Base-by-base conservation (phyloP, 2,888 invertebrate species). In the Acanthosepion lycidas region DNA sequence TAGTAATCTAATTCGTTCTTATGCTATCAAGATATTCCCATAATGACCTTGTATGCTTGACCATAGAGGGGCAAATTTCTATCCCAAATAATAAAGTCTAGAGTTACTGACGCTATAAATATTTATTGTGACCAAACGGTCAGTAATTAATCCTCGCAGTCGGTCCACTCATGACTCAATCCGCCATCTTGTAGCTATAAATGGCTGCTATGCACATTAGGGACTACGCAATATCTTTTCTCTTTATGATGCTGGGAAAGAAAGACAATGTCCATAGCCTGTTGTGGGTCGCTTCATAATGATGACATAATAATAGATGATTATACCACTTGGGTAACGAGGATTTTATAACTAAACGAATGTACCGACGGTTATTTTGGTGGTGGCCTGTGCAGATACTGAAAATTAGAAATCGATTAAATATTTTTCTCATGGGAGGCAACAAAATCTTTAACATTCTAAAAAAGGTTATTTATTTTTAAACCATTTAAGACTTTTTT, bases 21-120 rank as follows among this genome's bases (percentile, higher is more conserved):
- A 78, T 78, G 78, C 12, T n/a, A 78, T 78, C 78, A 78, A n/a
- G 15, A 20, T 78, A 78, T 78, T 78, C 78, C 78, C n/a, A n/a
- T n/a, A 78, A 78, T 78, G n/a, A 5, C 33, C 78, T n/a, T 78
- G n/a, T 33, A 2, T n/a, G 78, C 78, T 78, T 78, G 78, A 15
- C 78, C n/a, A 33, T 6, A 78, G 33, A 78, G 78, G 78, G n/a
- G 78, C 33, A n/a, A 78, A 78, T 78, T 78, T n/a, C 78, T n/a
- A 78, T n/a, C n/a, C n/a, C n/a, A n/a, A 78, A 78, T 78, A 78
- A n/a, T 78, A 78, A 78, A 78, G n/a, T 78, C n/a, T 78, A 78
- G 78, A 78, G n/a, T 78, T n/a, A 78, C 78, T n/a, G 78, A n/a
- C 15, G 33, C 78, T 78, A 78, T 78, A 78, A 78, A 78, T 78